phyloP scores from a whole-genome alignment of 2,797 vertebrate species.

The Myoxocephalus aenaeus region DNA sequence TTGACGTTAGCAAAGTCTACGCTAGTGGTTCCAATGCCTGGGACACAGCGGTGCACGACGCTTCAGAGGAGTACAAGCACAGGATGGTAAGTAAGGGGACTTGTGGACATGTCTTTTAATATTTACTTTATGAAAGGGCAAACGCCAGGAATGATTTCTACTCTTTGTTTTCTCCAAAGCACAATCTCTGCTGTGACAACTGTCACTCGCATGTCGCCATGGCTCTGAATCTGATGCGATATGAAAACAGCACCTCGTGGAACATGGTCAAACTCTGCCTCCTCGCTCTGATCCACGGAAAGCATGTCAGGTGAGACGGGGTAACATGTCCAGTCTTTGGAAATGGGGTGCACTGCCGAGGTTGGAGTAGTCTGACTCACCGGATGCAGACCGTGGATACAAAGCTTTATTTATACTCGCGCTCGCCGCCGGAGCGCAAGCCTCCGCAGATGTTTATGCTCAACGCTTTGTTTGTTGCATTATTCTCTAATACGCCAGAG shows the following conservation, averaged over 20 bases:
- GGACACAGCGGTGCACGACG: constrained; percentile 92
- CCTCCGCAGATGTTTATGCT: background rate
- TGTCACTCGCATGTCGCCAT: constrained; percentile 97
- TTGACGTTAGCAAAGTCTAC: constrained; percentile 89
- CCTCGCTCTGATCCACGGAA: constrained; percentile 90
- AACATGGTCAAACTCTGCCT: constrained; percentile 98
- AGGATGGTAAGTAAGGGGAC: constrained; percentile 86
- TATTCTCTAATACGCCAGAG: background rate
- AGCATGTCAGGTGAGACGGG: constrained; percentile 89
- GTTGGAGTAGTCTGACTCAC: background rate
- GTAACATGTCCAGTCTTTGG: background rate
- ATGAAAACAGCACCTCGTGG: constrained; percentile 94
- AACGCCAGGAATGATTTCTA: background rate
- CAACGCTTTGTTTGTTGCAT: background rate
- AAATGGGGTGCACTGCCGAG: too few species aligned
- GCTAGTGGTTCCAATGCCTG: constrained; percentile 87
- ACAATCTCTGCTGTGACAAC: constrained; percentile 98
- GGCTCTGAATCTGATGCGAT: constrained; percentile 97
- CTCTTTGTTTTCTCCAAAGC: constrained; percentile 77
- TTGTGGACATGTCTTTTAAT: background rate
- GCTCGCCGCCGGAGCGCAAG: too few species aligned
- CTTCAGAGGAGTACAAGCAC: constrained; percentile 96
- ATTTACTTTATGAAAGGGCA: background rate
- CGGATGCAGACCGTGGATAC: background rate
- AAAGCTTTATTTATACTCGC: background rate